These are phyloP conservation scores for Eurypyga helias DNA, from an alignment of 2,113 vertebrate species.

Conservation along the genomic window DNA sequence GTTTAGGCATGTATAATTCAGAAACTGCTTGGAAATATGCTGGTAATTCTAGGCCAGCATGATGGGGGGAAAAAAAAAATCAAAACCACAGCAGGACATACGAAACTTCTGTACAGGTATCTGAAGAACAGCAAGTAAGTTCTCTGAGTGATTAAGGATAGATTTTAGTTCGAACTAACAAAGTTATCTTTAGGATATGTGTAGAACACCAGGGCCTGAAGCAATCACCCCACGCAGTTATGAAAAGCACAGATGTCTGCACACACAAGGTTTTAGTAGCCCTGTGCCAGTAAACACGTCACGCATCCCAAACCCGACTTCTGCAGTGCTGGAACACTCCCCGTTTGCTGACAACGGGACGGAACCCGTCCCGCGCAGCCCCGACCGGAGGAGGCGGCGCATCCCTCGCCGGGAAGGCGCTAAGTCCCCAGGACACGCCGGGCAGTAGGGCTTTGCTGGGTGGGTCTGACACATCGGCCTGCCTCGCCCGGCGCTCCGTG, in stretches of 20 bases:
- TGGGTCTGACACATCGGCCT: rapidly evolving
- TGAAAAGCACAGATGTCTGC: rapidly evolving
- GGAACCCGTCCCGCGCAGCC: rapidly evolving
- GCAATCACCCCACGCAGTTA: rapidly evolving
- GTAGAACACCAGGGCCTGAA: not conserved
- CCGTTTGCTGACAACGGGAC: rapidly evolving
- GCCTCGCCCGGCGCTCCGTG: rapidly evolving
- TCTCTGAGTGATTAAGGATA: rapidly evolving
- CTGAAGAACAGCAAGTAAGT: rapidly evolving
- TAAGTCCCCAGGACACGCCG: rapidly evolving
- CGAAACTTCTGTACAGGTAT: not conserved
- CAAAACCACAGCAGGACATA: not conserved
- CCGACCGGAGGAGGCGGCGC: not conserved
- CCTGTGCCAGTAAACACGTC: rapidly evolving
- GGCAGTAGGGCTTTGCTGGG: rapidly evolving
- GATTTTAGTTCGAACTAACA: not conserved
- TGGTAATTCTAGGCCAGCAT: not conserved
- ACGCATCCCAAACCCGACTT: rapidly evolving
- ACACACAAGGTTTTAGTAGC: rapidly evolving
- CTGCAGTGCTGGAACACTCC: rapidly evolving
- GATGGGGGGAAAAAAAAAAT: not conserved
- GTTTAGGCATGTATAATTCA: rapidly evolving
- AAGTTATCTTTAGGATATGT: rapidly evolving
- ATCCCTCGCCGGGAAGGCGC: not conserved
- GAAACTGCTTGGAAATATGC: not conserved